Evolutionary conservation across 2,797 vertebrate species (phyloP).

Genomic region (Calcarius lapponicus): DNA sequence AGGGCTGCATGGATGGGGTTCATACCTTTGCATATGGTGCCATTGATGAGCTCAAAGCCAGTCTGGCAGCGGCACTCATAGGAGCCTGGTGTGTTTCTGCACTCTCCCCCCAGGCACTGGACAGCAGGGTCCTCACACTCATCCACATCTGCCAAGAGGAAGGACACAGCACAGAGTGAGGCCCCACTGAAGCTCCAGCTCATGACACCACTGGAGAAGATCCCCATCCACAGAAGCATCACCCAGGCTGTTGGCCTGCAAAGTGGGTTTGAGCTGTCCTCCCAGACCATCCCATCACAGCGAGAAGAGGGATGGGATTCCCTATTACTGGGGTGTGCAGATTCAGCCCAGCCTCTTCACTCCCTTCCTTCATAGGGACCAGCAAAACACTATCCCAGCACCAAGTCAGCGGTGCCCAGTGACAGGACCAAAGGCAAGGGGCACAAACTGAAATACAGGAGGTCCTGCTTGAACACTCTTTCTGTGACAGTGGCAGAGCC

Average conservation of each 20-base stretch:
- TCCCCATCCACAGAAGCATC: neutral
- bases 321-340: neutral
- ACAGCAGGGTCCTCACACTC: conserved; percentile 86
- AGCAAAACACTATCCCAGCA: neutral
- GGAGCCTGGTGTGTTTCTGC: conserved; percentile 84
- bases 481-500: neutral
- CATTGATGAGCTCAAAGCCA: conserved; percentile 79
- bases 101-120: conserved; percentile 86
- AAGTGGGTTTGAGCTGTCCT: neutral
- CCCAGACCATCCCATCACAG: neutral
- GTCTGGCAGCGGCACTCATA: conserved; percentile 84
- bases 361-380: neutral
- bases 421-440: neutral
- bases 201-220: neutral
- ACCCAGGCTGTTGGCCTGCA: neutral
- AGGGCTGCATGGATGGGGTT: neutral
- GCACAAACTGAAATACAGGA: neutral
- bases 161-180: neutral
- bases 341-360: neutral
- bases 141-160: conserved; percentile 82
- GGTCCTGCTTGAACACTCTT: neutral
- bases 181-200: no score
- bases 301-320: neutral
- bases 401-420: neutral
- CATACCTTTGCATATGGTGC: conserved; percentile 69